Base-by-base conservation (phyloP, 2,888 invertebrate species). In the Apamea crenata region DNA sequence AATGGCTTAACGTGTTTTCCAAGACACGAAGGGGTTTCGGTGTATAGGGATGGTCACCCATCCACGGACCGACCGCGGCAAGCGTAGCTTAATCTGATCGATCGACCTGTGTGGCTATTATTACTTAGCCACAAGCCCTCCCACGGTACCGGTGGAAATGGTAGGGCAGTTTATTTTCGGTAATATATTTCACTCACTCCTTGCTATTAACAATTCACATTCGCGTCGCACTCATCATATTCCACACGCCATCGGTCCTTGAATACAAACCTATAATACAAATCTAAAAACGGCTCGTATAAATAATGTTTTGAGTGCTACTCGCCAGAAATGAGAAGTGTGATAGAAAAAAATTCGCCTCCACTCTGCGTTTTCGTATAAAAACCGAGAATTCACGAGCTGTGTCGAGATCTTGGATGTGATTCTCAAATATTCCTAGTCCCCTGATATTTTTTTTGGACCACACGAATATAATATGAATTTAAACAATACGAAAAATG, bases 321-420 rank as follows among this genome's bases (percentile, higher is more conserved):
- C 83, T 86, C 83, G 82, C 77, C 86, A 87, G 89, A 91, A 92
- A 91, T 87, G 90, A 88, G 88, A 90, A 90, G 83, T 86, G 89
- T 89, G 88, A 91, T 90, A 90, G 91, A 89, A 90, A 91, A 86
- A 90, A 91, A 65, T 85, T 84, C 74, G 82, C 82, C 82, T 66
- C 73, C 72, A 66, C 83, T 76, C 72, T 50, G 80, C 77, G 78
- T 78, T 80, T 77, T 78, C 78, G 76, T 86, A 88, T 90, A 90
- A 89, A 88, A 89, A 86, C 84, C 85, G 83, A 68, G 82, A 85
- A 85, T 87, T 86, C 82, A 80, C 86, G 87, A 83, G 82, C 80
- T 84, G 74, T 82, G 76, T 88, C 82, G 83, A 83, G 74, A 81
- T 21, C 44, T 73, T 71, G 71, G 14, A 25, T 79, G 80, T n/a